These are phyloP conservation scores for Petrosia ficiformis DNA, from an alignment of 37 sponge, comb jelly and placozoan species.

Conservation along the genomic window DNA sequence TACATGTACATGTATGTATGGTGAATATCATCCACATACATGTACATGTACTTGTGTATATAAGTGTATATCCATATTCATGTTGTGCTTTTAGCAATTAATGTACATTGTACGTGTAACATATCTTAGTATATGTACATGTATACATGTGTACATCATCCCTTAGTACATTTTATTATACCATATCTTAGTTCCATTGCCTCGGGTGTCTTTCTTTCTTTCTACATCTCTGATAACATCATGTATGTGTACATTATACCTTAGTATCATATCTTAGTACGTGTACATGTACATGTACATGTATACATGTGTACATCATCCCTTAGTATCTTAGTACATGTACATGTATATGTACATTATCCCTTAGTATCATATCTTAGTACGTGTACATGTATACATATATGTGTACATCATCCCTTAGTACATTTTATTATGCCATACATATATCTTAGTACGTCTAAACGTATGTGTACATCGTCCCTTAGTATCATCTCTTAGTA, in stretches of 20 bases:
- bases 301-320: too few species aligned
- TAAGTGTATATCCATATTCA: too few species aligned
- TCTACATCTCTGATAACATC: too few species aligned
- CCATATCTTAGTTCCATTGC: background rate
- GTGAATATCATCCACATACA: too few species aligned
- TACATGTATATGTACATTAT: background rate
- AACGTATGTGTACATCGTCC: background rate
- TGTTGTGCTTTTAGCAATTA: too few species aligned
- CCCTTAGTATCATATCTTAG: background rate
- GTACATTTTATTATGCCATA: too few species aligned
- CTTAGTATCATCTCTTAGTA: background rate
- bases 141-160: too few species aligned
- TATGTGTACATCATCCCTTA: background rate
- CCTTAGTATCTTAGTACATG: background rate
- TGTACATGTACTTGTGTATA: too few species aligned
- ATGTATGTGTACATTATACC: background rate
- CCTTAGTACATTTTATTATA: too few species aligned
- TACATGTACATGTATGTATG: too few species aligned
- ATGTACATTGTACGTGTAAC: too few species aligned
- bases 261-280: background rate
- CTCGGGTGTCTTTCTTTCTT: background rate
- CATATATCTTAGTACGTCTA: background rate
- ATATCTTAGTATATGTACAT: background rate
- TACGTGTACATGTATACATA: background rate
- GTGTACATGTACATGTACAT: conserved; percentile 1